Conservation (phyloP, 1,140 invertebrate genomes). For the Telenomus remus region DNA sequence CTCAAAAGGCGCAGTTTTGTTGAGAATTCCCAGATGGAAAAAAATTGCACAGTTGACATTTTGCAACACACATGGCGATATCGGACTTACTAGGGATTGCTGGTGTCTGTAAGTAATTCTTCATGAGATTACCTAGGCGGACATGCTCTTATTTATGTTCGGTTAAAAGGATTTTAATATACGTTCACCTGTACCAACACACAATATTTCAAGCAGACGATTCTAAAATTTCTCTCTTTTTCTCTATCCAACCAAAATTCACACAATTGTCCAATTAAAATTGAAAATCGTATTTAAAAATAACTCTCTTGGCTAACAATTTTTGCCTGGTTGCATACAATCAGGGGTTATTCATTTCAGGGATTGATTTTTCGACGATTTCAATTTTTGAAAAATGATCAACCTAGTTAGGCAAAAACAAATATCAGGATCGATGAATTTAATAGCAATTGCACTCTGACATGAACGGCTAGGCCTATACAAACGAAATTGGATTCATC, state of each 20-base stretch:
- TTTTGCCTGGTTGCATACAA: too few species aligned
- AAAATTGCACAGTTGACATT: constrained; percentile 39
- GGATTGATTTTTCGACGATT: too few species aligned
- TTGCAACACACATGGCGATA: constrained; percentile 41
- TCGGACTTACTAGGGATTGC: constrained; percentile 40
- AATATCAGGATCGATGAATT: too few species aligned
- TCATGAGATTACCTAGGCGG: constrained; percentile 47
- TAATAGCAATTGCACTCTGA: too few species aligned
- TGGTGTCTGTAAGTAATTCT: constrained; percentile 48
- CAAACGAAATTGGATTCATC: constrained; percentile 3
- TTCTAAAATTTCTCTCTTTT: constrained; percentile 45
- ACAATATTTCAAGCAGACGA: constrained; percentile 51
- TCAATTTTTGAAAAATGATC: too few species aligned
- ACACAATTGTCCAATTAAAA: too few species aligned
- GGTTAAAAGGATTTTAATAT: constrained; percentile 58
- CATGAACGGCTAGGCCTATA: too few species aligned
- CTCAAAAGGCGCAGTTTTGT: constrained; percentile 8
- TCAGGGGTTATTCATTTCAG: too few species aligned
- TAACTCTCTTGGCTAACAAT: too few species aligned
- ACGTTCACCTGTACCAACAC: constrained; percentile 39
- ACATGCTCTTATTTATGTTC: constrained; percentile 51
- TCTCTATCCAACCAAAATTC: too few species aligned
- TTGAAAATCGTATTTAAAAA: too few species aligned
- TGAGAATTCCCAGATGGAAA: constrained; percentile 3
- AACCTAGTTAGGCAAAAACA: too few species aligned